Evolutionary conservation across 2,888 invertebrate species (phyloP), one percentile per base, ranked within the genome.

Genomic region (Automeris io): DNA sequence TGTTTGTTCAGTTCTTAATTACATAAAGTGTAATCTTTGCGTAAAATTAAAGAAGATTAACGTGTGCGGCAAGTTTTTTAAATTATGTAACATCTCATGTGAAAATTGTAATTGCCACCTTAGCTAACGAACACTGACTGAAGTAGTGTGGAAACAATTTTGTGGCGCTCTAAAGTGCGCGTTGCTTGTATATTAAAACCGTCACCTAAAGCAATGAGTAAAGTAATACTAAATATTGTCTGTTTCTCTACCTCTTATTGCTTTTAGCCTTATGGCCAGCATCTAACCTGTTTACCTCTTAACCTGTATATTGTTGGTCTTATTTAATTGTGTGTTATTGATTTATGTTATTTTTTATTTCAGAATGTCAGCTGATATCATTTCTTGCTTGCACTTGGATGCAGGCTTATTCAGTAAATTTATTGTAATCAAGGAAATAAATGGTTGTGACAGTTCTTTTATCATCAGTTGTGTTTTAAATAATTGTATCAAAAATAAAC

Each of bases 371-470:
- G 78, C 90, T 45, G 89, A 90, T 50, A 83, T 93, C 37, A 68
- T 91, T 47, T 73, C 89, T 40, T 88, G 89, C 36, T 88, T 94
- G 39, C 91, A 92, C 35, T 78, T 93, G 45, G 91, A 92, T 54
- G 87, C 87, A 52, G 77, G 87, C 35, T 71, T 90, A 33, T 63
- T 77, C 18, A 86, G 78, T 39, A 88, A 86, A 71, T 77, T 91
- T 25, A 86, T 93, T 42, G 81, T 91, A 35, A 88, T 93, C 19
- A 91, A 90, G 61, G 94, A 95, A 73, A 88, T 90, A 33, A 89
- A 90, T 43, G 88, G 90, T 35, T 90, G 91, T 51, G 93, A 94
- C 67, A 91, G 92, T 39, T 91, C 91, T 60, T 95, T 94, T 63
- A 70, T 94, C 37, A 83, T 91, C 24, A 92, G 90, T 61, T 90